Conservation (phyloP, 1,140 invertebrate genomes). For the Carposina sasakii region DNA sequence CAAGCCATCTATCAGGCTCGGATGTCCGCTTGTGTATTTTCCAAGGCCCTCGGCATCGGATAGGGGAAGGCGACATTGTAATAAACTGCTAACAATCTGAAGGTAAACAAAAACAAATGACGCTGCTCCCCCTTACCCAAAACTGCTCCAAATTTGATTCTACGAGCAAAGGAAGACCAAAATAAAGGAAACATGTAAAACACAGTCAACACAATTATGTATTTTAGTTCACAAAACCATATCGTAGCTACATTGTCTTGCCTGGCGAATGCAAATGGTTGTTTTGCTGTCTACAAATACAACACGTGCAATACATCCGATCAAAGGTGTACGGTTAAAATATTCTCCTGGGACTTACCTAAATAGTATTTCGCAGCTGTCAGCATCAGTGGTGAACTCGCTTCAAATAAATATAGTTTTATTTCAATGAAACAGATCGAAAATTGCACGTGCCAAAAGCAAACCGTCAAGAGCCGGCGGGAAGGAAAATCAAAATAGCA, state of each 20-base stretch:
- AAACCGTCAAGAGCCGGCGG: conserved; percentile 65
- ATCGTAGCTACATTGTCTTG: conserved; percentile 59
- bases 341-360: conserved; percentile 50
- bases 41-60: conserved; percentile 61
- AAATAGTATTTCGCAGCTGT: conserved; percentile 49
- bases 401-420: conserved; percentile 32
- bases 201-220: too few species aligned
- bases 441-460: conserved; percentile 69
- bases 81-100: conserved; percentile 53
- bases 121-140: conserved; percentile 20
- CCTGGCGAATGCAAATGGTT: conserved; percentile 57
- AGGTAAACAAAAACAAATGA: conserved; percentile 71
- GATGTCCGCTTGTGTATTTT: conserved; percentile 64
- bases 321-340: conserved; percentile 30
- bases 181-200: neutral
- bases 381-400: conserved; percentile 55
- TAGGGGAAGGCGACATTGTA: conserved; percentile 59
- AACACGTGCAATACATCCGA: conserved; percentile 58
- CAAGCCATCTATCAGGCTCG: conserved; percentile 81
- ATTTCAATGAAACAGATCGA: conserved; percentile 41
- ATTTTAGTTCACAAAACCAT: conserved; percentile 43
- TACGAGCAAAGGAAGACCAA: neutral
- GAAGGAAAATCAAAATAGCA: conserved; percentile 63
- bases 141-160: neutral
- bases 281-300: conserved; percentile 56